Percentiles rank a stretch among this genome's conserved stretches.
Conservation (phyloP, 1,140 invertebrate species). For the Pogonomyrmex barbatus region DNA sequence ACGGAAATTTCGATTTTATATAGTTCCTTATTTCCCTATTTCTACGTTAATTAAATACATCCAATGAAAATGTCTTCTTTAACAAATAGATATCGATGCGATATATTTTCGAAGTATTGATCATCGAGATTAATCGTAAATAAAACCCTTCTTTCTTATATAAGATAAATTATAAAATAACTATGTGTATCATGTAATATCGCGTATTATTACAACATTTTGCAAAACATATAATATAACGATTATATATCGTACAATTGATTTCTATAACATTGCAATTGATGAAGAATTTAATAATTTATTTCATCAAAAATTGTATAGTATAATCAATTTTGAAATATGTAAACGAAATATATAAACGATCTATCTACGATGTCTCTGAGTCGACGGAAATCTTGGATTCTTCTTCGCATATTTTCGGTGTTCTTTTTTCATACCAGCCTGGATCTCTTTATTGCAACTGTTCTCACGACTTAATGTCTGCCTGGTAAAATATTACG, state of each 20-base stretch:
- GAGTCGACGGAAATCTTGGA: not conserved
- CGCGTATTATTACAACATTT: no score
- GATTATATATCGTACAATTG: not conserved
- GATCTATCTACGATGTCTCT: constrained; percentile 26
- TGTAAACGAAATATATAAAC: not conserved
- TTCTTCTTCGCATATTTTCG: constrained; percentile 10
- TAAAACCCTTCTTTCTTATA: no score
- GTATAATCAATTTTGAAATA: not conserved
- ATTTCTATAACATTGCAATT: not conserved
- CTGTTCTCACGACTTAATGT: constrained; percentile 31
- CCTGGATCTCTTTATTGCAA: constrained; percentile 50
- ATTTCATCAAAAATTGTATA: not conserved
- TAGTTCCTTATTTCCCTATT: not conserved
- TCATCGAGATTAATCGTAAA: not conserved
- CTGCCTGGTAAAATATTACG: constrained; percentile 53
- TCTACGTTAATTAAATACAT: not conserved
- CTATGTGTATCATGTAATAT: no score
- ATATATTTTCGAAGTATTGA: not conserved
- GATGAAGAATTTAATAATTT: not conserved
- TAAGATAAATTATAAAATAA: no score
- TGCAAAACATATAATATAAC: no score
- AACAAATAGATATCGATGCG: not conserved
- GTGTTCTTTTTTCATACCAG: constrained; percentile 14
- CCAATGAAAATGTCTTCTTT: not conserved
- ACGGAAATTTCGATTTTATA: not conserved